These are phyloP conservation scores for Alaudala cheleensis DNA, from an alignment of 2,113 vertebrate genomes.

Conservation along the genomic window DNA sequence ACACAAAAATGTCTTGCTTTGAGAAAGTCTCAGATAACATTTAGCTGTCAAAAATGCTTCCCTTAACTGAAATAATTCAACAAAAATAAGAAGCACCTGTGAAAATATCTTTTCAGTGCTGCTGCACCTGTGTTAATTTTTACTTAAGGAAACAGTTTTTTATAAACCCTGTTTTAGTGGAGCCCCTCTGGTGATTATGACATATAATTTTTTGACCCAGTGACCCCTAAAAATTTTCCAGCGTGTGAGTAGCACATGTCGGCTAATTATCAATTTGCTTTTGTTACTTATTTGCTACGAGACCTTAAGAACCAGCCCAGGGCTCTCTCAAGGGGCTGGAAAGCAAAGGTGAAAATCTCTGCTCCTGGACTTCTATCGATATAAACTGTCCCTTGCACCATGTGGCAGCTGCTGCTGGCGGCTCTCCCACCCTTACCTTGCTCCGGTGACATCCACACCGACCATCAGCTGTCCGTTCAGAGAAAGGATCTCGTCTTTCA, in stretches of 20 bases:
- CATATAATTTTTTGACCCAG: neutral
- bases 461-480: constrained; percentile 96
- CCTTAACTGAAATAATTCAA: neutral
- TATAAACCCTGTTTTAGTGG: neutral
- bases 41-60: constrained; percentile 2
- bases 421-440: constrained; percentile 79
- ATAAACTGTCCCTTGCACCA: fast-evolving
- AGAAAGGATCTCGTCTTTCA: constrained; percentile 92
- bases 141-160: neutral
- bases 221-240: neutral
- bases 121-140: neutral
- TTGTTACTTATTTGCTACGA: neutral
- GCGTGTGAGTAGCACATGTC: neutral
- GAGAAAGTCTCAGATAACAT: neutral
- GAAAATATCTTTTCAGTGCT: neutral
- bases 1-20: constrained; percentile 18
- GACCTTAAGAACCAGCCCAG: neutral
- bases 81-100: neutral
- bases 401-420: fast-evolving
- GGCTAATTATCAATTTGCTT: neutral
- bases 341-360: neutral
- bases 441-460: constrained; percentile 90
- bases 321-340: neutral
- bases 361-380: neutral
- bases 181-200: neutral